Conservation (phyloP, 2,113 vertebrate species). For the Talpa occidentalis region DNA sequence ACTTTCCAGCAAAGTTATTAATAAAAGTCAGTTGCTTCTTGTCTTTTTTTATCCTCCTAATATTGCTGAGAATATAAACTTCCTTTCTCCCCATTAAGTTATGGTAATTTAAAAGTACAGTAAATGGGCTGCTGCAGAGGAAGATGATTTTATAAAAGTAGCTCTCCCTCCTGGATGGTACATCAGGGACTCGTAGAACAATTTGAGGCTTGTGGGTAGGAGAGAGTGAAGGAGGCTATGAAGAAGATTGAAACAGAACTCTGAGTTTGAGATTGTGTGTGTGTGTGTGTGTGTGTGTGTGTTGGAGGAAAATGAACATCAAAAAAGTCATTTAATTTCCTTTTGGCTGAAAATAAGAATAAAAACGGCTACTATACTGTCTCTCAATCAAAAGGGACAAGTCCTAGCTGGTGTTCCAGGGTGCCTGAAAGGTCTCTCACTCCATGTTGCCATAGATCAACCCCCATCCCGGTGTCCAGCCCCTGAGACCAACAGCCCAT, state of each 20-base stretch:
- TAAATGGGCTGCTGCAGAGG: not conserved
- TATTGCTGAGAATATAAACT: slow-evolving; percentile 65
- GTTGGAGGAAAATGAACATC: not conserved
- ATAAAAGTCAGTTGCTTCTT: slow-evolving; percentile 77
- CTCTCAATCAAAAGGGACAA: not conserved
- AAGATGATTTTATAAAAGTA: not conserved
- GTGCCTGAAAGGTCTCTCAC: not conserved
- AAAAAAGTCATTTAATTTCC: not conserved
- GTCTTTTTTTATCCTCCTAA: slow-evolving; percentile 65
- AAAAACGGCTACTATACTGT: not conserved
- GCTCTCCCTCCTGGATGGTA: not conserved
- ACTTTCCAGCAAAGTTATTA: slow-evolving; percentile 76
- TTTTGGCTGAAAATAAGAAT: not conserved
- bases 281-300: not conserved
- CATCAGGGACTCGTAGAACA: not conserved
- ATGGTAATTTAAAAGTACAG: slow-evolving; percentile 43
- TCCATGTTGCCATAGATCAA: rapidly evolving
- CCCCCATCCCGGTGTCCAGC: not conserved
- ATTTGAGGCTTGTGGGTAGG: not conserved
- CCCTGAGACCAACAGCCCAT: rapidly evolving
- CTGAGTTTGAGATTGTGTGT: not conserved
- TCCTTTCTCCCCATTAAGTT: slow-evolving; percentile 61
- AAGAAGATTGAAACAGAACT: not conserved
- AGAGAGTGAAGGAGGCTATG: not conserved
- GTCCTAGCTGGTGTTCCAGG: not conserved